Base-by-base conservation (phyloP, 2,888 invertebrate species). In the Fragum fragum region DNA sequence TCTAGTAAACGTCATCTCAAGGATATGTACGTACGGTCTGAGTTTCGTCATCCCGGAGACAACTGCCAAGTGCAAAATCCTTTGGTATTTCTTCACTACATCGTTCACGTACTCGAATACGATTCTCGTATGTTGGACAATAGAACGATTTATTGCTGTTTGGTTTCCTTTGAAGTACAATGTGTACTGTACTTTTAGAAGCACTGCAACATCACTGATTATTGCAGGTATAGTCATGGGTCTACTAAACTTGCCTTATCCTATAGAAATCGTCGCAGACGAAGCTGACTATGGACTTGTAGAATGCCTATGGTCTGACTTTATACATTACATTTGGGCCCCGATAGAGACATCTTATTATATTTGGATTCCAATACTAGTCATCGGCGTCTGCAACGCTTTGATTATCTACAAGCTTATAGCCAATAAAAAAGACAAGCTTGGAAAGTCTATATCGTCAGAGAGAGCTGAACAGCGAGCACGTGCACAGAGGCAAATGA, bases 141-240 rank as follows among this genome's bases (percentile, higher is more conserved):
- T 73, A 1, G 78, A 79, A 53, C 28, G 78, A 18, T 69, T 79
- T 36, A 61, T 73, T 32, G 78, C 78, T 1, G 78, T 79, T 2
- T 47, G 68, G 36, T 73, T 73, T 59, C 78, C 78, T 1, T 42
- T 73, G 23, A 73, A 61, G 26, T 61, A 73, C 14, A 32, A 23
- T 1, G 21, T 42, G 1, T 73, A 59, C 57, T 73, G 68, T 53
- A 73, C 73, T 1, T 26, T 59, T 16, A 70, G 21, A 32, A 55
- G 42, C 28, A 63, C 63, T n/a, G 5, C 28, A 14, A 21, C 32
- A 1, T 18, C 36, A 18, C 28, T 63, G 42, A 5, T 57, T 1
- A 21, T 28, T 6, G 23, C 42, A 7, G 29, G 55, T 6, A n/a
- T 59, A 11, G 28, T 23, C 5, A 29, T 36, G 16, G 5, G 14